Conservation (phyloP, 2,888 invertebrate genomes). For the Drosophila cracens region DNA sequence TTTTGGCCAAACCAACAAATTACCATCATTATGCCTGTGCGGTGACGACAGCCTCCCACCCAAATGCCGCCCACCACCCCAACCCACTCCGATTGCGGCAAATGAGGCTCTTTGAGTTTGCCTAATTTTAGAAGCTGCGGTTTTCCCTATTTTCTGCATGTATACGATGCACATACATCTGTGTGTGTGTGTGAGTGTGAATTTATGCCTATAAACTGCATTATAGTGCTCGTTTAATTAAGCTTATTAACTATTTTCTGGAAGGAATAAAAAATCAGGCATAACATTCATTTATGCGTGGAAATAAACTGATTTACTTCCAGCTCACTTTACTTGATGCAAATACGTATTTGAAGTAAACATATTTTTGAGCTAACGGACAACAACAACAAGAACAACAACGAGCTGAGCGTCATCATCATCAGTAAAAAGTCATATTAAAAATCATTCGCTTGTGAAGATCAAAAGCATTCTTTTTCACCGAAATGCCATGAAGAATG, state of each 20-base stretch:
- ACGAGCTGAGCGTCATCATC: conserved; percentile 41
- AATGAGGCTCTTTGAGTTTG: conserved; percentile 61
- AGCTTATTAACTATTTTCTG: conserved; percentile 61
- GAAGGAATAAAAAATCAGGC: conserved; percentile 9
- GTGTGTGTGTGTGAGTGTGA: conserved; percentile 3
- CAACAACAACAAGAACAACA: conserved; percentile 13
- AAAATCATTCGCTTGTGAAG: conserved; percentile 84
- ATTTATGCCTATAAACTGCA: conserved; percentile 33
- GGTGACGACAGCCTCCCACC: conserved; percentile 33
- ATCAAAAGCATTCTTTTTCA: conserved; percentile 84
- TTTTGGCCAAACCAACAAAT: conserved; percentile 84
- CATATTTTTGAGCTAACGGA: conserved; percentile 35
- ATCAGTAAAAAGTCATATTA: conserved; percentile 80
- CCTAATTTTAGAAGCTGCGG: conserved; percentile 63
- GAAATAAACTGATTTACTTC: conserved; percentile 64
- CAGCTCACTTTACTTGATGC: conserved; percentile 48
- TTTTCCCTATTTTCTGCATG: conserved; percentile 19
- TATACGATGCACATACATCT: background rate
- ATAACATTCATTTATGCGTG: conserved; percentile 19
- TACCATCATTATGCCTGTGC: conserved; percentile 81
- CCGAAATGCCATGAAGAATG: conserved; percentile 78
- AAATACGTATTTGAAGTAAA: conserved; percentile 27
- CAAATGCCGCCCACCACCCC: conserved; percentile 1
- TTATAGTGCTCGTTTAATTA: conserved; percentile 56
- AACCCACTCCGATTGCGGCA: conserved; percentile 17